These are phyloP conservation scores for Lasius fuliginosus DNA, from an alignment of 2,888 invertebrate species.

Conservation along the genomic window DNA sequence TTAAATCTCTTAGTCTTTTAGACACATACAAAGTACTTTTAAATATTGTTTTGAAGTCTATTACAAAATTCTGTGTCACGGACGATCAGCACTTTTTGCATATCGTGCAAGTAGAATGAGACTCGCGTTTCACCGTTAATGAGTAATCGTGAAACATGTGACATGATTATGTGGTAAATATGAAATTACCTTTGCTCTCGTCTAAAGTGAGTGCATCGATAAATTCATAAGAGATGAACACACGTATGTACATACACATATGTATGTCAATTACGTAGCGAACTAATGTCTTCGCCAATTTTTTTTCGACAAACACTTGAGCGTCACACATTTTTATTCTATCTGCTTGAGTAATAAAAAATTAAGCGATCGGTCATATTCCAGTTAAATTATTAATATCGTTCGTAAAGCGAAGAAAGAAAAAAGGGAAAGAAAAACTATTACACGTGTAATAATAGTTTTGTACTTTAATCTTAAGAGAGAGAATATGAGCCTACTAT, in stretches of 20 bases:
- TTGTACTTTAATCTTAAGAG: background rate
- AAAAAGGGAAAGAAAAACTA: no score
- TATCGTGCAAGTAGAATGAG: background rate
- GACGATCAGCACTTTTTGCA: background rate
- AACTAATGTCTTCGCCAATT: background rate
- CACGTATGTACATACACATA: background rate
- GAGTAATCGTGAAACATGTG: background rate
- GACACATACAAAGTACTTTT: background rate
- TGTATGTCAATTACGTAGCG: background rate
- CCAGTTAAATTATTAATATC: background rate
- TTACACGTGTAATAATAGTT: no score
- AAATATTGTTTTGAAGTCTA: background rate
- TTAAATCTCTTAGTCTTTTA: background rate
- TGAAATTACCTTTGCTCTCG: conserved; percentile 19
- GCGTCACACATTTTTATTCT: background rate
- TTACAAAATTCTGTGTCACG: background rate
- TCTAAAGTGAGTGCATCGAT: background rate
- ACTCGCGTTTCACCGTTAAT: background rate
- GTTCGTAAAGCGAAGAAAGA: background rate
- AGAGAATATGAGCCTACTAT: background rate
- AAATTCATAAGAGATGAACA: background rate
- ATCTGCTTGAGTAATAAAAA: background rate
- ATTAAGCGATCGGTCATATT: background rate
- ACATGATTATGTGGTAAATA: conserved; percentile 3
- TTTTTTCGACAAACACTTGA: background rate